Evolutionary conservation across 2,888 invertebrate genomes (phyloP), one percentile per base, ranked within the genome.

Genomic region (Parnassius apollo): DNA sequence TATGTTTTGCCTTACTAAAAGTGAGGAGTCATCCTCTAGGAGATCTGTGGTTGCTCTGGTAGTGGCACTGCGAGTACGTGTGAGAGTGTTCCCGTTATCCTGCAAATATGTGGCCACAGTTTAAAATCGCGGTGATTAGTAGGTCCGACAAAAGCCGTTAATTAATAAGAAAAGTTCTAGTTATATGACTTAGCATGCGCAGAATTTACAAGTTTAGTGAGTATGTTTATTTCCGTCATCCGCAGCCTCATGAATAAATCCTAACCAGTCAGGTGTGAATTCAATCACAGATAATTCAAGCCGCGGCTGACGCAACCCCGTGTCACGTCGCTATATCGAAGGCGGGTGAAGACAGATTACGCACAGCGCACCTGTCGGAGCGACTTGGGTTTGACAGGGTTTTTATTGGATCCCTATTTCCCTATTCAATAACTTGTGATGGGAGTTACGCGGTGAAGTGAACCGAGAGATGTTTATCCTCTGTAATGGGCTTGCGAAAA

Each of bases 401-500:
- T 85, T 87, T 87, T 88, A 88, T 89, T 88, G 86, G 87, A 85
- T 84, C 78, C 83, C 81, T 80, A 78, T 79, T 83, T 82, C 80
- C 82, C 86, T 80, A 85, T 87, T 88, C 83, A 86, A 86, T 85
- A 87, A 88, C 82, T 87, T 88, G 69, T 80, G 83, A 78, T 78
- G 80, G 82, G 76, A 80, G 83, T 87, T 86, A 86, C 82, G 72
- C 76, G 74, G 83, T 75, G 75, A 75, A 78, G 81, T 83, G 86
- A 75, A 68, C 83, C 83, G 85, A 83, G 83, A 84, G 86, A 88
- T 88, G 79, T 77, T 77, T 69, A 75, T 74, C 68, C 71, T 68
- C 45, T 56, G 54, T 59, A 59, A 63, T 63, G 55, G 59, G 59
- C 18, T 62, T 55, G 58, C 50, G 58, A 55, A 50, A 59, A 48